Percentiles rank a stretch among this genome's conserved stretches.
phyloP scores from a whole-genome alignment of 1,140 invertebrate genomes.

The Carcinoscorpius rotundicauda region DNA sequence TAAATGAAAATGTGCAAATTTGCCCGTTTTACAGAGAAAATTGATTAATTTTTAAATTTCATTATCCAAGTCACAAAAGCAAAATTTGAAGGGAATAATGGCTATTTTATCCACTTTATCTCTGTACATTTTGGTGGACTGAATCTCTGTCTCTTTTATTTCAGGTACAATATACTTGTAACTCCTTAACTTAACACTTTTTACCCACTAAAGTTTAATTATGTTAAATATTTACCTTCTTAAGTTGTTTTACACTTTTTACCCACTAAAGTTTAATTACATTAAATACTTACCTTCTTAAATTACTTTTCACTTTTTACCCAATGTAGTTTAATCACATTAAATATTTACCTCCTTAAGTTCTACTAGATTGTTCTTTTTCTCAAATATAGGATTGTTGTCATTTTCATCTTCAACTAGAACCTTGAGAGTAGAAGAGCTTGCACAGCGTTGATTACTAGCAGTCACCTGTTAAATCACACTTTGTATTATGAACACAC shows the following conservation, averaged over 20 bases:
- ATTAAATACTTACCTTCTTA: neutral
- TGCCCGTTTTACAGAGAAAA: too few relatives aligned
- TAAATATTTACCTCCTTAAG: slow-evolving; percentile 22
- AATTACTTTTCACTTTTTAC: too few relatives aligned
- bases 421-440: slow-evolving; percentile 24
- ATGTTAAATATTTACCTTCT: neutral
- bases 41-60: too few relatives aligned
- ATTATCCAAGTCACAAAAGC: too few relatives aligned
- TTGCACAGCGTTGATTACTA: slow-evolving; percentile 22
- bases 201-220: neutral
- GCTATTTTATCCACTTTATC: too few relatives aligned
- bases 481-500: too few relatives aligned
- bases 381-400: slow-evolving; percentile 73
- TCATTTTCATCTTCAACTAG: slow-evolving; percentile 50
- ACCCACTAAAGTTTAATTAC: neutral
- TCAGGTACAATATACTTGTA: too few relatives aligned
- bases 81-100: too few relatives aligned
- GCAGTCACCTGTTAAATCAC: slow-evolving; percentile 19
- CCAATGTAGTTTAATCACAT: neutral
- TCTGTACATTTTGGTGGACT: too few relatives aligned
- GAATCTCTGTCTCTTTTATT: too few relatives aligned
- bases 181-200: neutral
- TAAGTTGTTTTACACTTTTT: too few relatives aligned
- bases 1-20: too few relatives aligned
- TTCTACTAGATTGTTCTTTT: slow-evolving; percentile 25